phyloP scores from a whole-genome alignment of 1,140 invertebrate species.

The Batillaria attramentaria region DNA sequence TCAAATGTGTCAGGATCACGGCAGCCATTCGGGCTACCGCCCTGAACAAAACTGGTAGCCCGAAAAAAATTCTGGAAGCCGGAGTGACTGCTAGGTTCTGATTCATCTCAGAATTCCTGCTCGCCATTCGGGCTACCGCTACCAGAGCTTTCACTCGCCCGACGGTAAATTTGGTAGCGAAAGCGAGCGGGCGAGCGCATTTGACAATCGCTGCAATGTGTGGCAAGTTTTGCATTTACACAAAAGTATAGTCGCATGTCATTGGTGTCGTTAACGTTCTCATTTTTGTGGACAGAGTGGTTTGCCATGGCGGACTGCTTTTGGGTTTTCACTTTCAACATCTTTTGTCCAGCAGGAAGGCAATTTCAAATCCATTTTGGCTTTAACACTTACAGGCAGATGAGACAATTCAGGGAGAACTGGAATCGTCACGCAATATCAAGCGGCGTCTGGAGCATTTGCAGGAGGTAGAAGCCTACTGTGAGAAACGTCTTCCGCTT shows the following conservation, averaged over 20 bases:
- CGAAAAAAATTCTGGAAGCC: too few species aligned
- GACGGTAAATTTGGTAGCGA: too few species aligned
- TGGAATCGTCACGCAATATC: slow-evolving; percentile 88
- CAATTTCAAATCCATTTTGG: background rate
- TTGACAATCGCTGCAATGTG: too few species aligned
- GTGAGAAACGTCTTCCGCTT: slow-evolving; percentile 39
- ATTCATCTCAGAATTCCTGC: too few species aligned
- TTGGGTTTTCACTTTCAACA: background rate
- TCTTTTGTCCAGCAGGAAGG: background rate
- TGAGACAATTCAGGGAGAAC: slow-evolving; percentile 92
- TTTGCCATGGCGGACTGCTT: background rate
- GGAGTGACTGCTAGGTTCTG: too few species aligned
- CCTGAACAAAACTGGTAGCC: too few species aligned
- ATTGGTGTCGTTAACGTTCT: background rate
- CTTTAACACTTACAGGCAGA: slow-evolving; percentile 77
- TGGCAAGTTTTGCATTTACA: too few species aligned
- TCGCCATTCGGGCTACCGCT: too few species aligned
- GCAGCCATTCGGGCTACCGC: too few species aligned
- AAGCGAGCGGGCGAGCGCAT: too few species aligned
- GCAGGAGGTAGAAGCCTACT: slow-evolving; percentile 81
- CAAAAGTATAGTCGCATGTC: background rate
- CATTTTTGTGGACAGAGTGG: slow-evolving; percentile 3
- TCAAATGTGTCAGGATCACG: too few species aligned
- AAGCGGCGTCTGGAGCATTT: slow-evolving; percentile 94
- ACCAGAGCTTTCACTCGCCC: too few species aligned